These are phyloP conservation scores for Myrmecobius fasciatus DNA, from an alignment of 2,113 vertebrate genomes.

Conservation along the genomic window DNA sequence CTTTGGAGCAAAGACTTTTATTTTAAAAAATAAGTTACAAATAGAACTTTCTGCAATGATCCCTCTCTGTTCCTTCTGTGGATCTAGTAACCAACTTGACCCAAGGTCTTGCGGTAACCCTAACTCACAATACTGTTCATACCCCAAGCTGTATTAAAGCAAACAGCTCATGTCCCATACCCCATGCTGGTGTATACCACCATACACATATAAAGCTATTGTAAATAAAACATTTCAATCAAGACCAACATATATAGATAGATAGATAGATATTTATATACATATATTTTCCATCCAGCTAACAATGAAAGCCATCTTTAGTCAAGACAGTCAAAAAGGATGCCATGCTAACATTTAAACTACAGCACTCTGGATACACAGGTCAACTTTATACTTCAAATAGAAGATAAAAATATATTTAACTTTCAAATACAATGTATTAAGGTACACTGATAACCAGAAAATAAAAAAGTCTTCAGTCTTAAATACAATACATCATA, in stretches of 20 bases:
- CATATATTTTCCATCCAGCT: not conserved
- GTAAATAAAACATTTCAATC: not conserved
- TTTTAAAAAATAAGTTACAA: slow-evolving; percentile 2
- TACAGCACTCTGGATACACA: not conserved
- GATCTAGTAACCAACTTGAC: not conserved
- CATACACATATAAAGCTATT: slow-evolving; percentile 3
- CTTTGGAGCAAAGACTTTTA: not conserved
- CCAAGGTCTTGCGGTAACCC: not conserved
- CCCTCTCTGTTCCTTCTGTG: not conserved
- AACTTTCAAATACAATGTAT: slow-evolving; percentile 3
- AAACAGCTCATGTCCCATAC: not conserved
- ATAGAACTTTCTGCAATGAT: not conserved
- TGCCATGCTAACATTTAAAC: not conserved
- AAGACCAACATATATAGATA: not conserved
- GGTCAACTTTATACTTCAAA: not conserved
- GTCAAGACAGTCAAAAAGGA: not conserved
- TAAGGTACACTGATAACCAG: not conserved
- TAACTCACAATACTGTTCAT: not conserved
- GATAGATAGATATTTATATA: not conserved
- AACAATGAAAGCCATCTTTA: not conserved
- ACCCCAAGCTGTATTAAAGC: not conserved
- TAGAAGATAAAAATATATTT: slow-evolving; percentile 4
- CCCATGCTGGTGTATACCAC: not conserved
- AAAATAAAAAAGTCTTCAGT: slow-evolving; percentile 81
- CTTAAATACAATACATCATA: slow-evolving; percentile 83